Base-by-base conservation (phyloP, 2,113 vertebrate species). In the Pedionomus torquatus region DNA sequence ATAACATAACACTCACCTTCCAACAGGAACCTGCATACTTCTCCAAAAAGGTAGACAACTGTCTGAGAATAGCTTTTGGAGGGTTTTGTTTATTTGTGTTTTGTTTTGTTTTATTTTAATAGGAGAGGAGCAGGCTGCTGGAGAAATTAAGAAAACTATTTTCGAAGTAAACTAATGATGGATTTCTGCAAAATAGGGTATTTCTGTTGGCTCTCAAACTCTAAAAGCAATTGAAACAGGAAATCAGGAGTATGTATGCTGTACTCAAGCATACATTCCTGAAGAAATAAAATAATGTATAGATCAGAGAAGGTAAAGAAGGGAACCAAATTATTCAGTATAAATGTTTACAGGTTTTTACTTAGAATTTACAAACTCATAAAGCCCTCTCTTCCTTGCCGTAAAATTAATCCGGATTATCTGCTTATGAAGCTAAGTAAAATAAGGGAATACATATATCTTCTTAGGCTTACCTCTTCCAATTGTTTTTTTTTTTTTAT, bases 391-490 rank as follows among this genome's bases (percentile, higher is more conserved):
- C 20, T 79, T 9, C 21, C 92, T 37, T 90, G 39, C 30, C 83
- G 72, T 39, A 93, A 80, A 88, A 83, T 87, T 91, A 88, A 79
- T 95, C 31, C 41, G 24, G 24, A 93, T 93, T 88, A 92, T 86
- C 79, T 90, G 31, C 31, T 86, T 89, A 64, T 75, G 55, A 70
- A 90, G 58, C 9, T 44, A 90, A 65, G 7, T 68, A 39, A 90
- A 90, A 91, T 44, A 93, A 63, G 44, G 25, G 26, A 81, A 91
- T 77, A 25, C 13, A 26, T 43, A 30, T 17, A 28, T n/a, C 9
- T 63, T 93, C 43, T 80, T 57, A 75, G 24, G 28, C 26, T 49
- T 79, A 23, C 69, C n/a, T 80, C 30, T 83, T 90, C 63, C 84
- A 90, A 86, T 78, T 17, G 43, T 64, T 26, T 39, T 83, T 94